phyloP scores from a whole-genome alignment of 2,797 vertebrate genomes.

The Megalops cyprinoides region DNA sequence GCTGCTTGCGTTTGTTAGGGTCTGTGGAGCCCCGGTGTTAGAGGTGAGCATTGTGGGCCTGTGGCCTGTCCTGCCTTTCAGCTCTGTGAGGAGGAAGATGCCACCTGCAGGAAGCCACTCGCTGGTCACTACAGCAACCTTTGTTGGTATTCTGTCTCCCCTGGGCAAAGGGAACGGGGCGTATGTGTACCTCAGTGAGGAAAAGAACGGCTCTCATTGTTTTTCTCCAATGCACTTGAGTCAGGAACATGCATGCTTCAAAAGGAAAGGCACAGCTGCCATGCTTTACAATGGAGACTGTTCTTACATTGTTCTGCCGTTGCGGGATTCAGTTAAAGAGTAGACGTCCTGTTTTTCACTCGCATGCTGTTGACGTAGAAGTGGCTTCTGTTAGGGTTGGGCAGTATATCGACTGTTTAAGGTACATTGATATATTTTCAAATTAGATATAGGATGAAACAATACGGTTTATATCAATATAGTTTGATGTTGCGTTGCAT shows the following conservation, averaged over 20 bases:
- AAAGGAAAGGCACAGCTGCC: background rate
- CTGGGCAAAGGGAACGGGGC: background rate
- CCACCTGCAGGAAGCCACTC: slow-evolving; percentile 46
- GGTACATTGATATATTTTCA: too few species aligned
- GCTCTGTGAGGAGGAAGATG: slow-evolving; percentile 31
- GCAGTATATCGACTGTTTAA: too few species aligned
- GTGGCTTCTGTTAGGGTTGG: too few species aligned
- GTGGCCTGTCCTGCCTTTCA: too few species aligned
- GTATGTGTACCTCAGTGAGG: background rate
- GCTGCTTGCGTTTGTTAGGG: background rate
- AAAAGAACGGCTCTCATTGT: background rate
- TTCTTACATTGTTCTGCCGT: too few species aligned
- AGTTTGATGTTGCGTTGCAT: too few species aligned
- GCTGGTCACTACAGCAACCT: slow-evolving; percentile 62
- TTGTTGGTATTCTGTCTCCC: slow-evolving; percentile 32
- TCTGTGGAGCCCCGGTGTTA: background rate
- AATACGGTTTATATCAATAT: too few species aligned
- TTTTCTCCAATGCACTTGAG: background rate
- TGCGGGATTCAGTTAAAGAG: too few species aligned
- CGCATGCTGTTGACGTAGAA: background rate
- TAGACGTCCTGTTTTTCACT: background rate
- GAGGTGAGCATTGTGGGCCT: background rate
- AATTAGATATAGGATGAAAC: too few species aligned
- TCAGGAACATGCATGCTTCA: background rate
- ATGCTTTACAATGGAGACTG: background rate